Evolutionary conservation across 2,888 invertebrate species (phyloP).

Genomic region (Troides helena): DNA sequence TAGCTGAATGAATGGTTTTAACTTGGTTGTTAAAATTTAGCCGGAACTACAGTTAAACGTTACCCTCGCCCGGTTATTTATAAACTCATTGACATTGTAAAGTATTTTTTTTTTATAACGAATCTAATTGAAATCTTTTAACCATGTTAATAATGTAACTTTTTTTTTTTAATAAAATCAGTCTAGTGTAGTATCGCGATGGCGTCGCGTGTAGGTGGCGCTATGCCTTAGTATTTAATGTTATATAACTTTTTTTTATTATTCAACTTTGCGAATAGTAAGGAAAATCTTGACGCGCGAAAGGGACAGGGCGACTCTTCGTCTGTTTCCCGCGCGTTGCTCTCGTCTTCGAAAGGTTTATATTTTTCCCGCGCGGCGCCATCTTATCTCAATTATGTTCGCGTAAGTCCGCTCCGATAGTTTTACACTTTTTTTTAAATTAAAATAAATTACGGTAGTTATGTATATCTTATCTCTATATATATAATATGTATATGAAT

Average conservation of each 20-base stretch:
- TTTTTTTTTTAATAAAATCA: conserved; percentile 9
- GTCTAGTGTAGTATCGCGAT: conserved; percentile 12
- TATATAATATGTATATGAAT: conserved; percentile 64
- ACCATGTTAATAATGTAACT: conserved; percentile 12
- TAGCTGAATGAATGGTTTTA: conserved; percentile 1
- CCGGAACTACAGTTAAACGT: not conserved
- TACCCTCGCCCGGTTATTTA: conserved; percentile 1
- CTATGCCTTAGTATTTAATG: conserved; percentile 10
- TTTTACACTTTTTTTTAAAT: conserved; percentile 47
- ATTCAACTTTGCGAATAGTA: too few species aligned
- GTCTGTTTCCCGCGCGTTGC: conserved; percentile 2
- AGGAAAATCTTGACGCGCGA: not conserved
- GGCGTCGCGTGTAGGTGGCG: conserved; percentile 9
- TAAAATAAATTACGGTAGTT: conserved; percentile 70
- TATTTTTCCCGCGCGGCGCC: conserved; percentile 36
- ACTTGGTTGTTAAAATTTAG: not conserved
- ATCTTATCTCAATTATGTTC: conserved; percentile 42
- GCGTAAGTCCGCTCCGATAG: conserved; percentile 53
- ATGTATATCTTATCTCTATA: conserved; percentile 64
- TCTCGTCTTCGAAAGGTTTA: not conserved
- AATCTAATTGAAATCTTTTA: conserved; percentile 12
- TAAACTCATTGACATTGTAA: conserved; percentile 21
- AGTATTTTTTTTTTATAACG: conserved; percentile 12
- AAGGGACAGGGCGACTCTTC: not conserved
- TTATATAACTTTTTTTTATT: not conserved